phyloP scores from a whole-genome alignment of 2,888 invertebrate genomes.

The Scaptomyza cyrtandrae region DNA sequence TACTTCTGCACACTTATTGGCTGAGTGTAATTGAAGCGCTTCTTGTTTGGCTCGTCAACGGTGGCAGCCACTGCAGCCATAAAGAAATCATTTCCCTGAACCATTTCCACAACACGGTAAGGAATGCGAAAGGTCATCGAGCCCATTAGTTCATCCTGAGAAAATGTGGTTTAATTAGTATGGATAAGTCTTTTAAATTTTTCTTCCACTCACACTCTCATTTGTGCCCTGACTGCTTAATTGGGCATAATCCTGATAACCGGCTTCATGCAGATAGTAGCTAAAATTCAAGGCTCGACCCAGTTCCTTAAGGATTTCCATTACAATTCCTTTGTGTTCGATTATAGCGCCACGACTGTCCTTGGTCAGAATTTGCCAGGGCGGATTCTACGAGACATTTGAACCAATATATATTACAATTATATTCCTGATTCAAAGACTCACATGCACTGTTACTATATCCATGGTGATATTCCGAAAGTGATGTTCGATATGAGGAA shows the following conservation, averaged over 20 bases:
- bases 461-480: conserved; percentile 91
- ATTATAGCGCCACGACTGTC: conserved; percentile 85
- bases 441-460: conserved; percentile 91
- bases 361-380: conserved; percentile 91
- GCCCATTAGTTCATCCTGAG: conserved; percentile 74
- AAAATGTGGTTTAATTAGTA: background rate
- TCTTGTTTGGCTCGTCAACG: conserved; percentile 80
- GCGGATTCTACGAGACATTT: conserved; percentile 89
- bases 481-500: conserved; percentile 92
- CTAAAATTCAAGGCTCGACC: conserved; percentile 92
- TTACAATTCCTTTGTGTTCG: conserved; percentile 89
- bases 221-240: conserved; percentile 49
- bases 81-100: conserved; percentile 80
- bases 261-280: conserved; percentile 78
- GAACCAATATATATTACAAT: conserved; percentile 55
- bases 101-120: conserved; percentile 70
- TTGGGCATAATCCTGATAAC: conserved; percentile 38
- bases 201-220: conserved; percentile 67
- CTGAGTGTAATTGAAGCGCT: conserved; percentile 90
- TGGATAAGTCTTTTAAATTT: background rate
- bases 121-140: conserved; percentile 81
- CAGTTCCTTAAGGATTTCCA: conserved; percentile 91
- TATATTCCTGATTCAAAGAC: conserved; percentile 77
- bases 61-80: conserved; percentile 83
- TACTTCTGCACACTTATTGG: conserved; percentile 92